phyloP scores from a whole-genome alignment of 2,888 invertebrate species.

The Drosophila limbata region DNA sequence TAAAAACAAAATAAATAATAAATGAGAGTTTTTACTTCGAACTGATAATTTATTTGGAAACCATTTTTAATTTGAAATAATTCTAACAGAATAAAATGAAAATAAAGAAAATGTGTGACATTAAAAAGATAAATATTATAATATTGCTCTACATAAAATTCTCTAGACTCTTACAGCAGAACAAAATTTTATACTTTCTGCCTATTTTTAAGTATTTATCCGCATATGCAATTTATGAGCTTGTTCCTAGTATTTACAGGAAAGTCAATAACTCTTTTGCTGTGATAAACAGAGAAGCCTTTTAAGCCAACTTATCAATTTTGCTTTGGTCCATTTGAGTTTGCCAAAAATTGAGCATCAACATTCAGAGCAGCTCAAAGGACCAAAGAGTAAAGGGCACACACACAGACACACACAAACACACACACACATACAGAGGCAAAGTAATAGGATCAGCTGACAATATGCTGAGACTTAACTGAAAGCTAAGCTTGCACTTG shows the following conservation, averaged over 20 bases:
- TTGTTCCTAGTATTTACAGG: not conserved
- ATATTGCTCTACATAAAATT: too few relatives aligned
- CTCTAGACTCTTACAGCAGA: not conserved
- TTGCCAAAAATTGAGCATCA: constrained; percentile 29
- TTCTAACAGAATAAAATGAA: too few relatives aligned
- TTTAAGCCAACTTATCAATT: constrained; percentile 37
- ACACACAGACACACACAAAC: constrained; percentile 10
- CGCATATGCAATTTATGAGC: not conserved
- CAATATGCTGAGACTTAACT: constrained; percentile 42
- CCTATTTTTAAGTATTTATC: not conserved
- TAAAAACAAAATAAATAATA: not conserved
- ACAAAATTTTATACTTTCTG: not conserved
- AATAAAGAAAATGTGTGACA: too few relatives aligned
- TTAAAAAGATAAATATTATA: too few relatives aligned
- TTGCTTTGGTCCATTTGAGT: constrained; percentile 19
- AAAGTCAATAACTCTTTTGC: constrained; percentile 14
- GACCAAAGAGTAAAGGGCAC: constrained; percentile 8
- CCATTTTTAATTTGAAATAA: too few relatives aligned
- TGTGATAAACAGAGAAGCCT: constrained; percentile 14
- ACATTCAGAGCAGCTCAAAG: constrained; percentile 8
- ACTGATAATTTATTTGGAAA: too few relatives aligned
- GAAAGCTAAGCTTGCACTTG: constrained; percentile 44
- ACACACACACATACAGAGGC: not conserved
- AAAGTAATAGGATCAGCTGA: constrained; percentile 45
- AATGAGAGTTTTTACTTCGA: not conserved